Percentiles rank a stretch among this genome's conserved stretches.
These are phyloP conservation scores for Cephus pulcher DNA, from an alignment of 2,888 invertebrate genomes.

Conservation along the genomic window DNA sequence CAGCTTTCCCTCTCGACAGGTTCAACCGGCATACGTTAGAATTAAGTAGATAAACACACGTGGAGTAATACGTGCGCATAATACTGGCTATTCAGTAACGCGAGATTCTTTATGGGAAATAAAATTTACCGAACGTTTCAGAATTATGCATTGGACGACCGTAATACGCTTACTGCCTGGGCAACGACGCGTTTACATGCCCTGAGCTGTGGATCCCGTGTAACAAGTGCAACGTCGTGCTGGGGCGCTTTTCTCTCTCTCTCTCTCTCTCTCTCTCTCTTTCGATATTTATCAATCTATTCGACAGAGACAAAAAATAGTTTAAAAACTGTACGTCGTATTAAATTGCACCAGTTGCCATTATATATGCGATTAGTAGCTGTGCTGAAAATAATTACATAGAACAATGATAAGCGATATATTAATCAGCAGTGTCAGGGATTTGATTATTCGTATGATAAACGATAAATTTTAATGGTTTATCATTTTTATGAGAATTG, in stretches of 20 bases:
- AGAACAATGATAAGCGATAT: not conserved
- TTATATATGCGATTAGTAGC: not conserved
- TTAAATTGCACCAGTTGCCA: not conserved
- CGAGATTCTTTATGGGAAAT: conserved; percentile 35
- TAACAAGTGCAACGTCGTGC: not conserved
- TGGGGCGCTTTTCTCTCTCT: not conserved
- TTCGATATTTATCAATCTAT: not conserved
- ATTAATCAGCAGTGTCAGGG: not conserved
- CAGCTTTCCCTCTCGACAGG: conserved; percentile 63
- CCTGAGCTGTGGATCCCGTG: not conserved
- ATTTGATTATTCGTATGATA: too few species aligned
- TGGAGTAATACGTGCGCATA: conserved; percentile 51
- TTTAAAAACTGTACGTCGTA: too few species aligned
- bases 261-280: not conserved
- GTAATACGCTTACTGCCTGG: not conserved
- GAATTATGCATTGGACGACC: not conserved
- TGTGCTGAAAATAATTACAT: not conserved
- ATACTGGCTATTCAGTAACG: conserved; percentile 21
- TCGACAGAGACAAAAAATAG: not conserved
- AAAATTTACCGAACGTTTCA: conserved; percentile 42
- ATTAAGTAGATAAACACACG: conserved; percentile 62
- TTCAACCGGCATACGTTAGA: conserved; percentile 56
- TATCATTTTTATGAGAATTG: not conserved
- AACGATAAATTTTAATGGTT: too few species aligned
- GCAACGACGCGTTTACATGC: not conserved